A percentile compares a stretch with the other conserved stretches of the same genome.
Conservation (phyloP, 2,797 vertebrate species). For the Forpus xanthops region DNA sequence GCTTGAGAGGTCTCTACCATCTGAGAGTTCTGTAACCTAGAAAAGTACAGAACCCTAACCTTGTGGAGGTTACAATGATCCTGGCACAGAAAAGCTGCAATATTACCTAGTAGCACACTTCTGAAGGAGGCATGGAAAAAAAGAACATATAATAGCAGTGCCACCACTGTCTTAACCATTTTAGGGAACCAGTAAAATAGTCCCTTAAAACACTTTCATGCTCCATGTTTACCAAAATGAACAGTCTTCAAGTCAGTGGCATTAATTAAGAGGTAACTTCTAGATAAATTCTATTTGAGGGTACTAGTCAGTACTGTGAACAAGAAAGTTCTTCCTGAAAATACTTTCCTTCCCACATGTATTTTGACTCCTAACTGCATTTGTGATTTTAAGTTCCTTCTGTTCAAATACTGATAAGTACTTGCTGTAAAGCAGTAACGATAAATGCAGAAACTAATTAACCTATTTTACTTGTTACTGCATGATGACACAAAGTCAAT, state of each 20-base stretch:
- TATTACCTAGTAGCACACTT: neutral
- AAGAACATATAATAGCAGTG: neutral
- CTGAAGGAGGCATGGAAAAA: neutral
- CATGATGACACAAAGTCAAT: conserved; percentile 20
- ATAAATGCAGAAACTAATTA: conserved; percentile 48
- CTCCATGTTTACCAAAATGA: neutral
- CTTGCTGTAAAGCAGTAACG: conserved; percentile 13
- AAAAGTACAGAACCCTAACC: neutral
- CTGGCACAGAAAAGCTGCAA: neutral
- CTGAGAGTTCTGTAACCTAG: neutral
- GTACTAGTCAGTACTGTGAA: neutral
- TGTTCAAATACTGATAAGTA: conserved; percentile 37
- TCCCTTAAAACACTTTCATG: neutral
- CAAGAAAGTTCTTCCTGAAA: neutral
- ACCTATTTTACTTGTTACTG: conserved; percentile 17
- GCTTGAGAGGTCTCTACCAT: neutral
- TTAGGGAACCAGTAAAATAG: neutral
- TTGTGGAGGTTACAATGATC: neutral
- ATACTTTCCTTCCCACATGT: neutral
- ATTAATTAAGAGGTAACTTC: neutral
- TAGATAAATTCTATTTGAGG: neutral
- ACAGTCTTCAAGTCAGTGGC: neutral
- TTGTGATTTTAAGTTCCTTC: neutral
- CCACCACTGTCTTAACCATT: neutral
- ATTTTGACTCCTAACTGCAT: neutral